Evolutionary conservation across 2,888 invertebrate genomes (phyloP).

Genomic region (Opisthograptis luteolata): DNA sequence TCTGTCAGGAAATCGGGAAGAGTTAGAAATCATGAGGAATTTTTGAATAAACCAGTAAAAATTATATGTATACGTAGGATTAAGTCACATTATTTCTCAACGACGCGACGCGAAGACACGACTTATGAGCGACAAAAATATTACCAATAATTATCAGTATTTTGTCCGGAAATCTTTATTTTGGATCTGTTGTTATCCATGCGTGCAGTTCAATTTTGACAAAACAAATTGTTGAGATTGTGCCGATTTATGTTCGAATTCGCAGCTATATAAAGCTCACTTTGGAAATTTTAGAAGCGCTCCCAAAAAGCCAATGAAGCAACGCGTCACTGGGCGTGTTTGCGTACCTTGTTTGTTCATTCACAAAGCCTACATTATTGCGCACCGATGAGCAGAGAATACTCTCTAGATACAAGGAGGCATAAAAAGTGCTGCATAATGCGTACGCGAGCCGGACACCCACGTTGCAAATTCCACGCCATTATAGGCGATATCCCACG

Average conservation of each 20-base stretch:
- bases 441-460: constrained; percentile 71
- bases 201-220: too few species aligned
- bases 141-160: too few species aligned
- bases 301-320: constrained; percentile 43
- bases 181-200: too few species aligned
- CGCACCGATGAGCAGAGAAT: constrained; percentile 63
- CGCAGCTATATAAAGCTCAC: constrained; percentile 23
- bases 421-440: constrained; percentile 73
- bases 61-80: too few species aligned
- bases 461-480: constrained; percentile 72
- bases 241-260: constrained; percentile 7
- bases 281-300: constrained; percentile 45
- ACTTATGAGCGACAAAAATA: too few species aligned
- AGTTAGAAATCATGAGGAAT: too few species aligned
- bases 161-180: too few species aligned
- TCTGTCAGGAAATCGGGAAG: too few species aligned
- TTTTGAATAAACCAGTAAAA: too few species aligned
- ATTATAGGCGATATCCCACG: constrained; percentile 74
- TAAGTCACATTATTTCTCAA: too few species aligned
- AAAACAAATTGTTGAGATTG: constrained; percentile 13
- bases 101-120: too few species aligned
- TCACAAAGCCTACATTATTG: constrained; percentile 69
- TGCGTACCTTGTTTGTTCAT: constrained; percentile 61
- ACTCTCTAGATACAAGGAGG: constrained; percentile 50
- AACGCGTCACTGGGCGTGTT: constrained; percentile 61